phyloP scores from a whole-genome alignment of 92 coral and sea anemone genomes.

The Metridium senile region DNA sequence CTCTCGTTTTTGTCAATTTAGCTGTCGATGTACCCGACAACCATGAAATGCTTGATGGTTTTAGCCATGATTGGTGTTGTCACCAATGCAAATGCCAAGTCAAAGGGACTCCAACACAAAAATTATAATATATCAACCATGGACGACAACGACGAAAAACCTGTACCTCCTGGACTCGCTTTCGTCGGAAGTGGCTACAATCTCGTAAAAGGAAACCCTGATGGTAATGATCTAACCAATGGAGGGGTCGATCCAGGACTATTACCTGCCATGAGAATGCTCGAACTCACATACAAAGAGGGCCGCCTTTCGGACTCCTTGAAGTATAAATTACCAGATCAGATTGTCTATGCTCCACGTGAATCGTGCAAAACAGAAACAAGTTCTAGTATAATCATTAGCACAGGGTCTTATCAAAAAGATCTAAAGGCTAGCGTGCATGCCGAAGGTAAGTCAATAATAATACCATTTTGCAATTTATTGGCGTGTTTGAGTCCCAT shows the following conservation, averaged over 20 bases:
- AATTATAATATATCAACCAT: no score
- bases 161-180: constrained; percentile 51
- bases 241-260: constrained; percentile 69
- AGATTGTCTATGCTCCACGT: neutral
- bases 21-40: no score
- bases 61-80: no score
- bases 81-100: no score
- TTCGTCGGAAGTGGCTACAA: constrained; percentile 62
- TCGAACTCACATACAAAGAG: constrained; percentile 34
- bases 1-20: no score
- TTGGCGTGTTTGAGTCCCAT: no score
- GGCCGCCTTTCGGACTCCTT: neutral
- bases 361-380: neutral
- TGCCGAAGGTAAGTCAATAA: constrained; percentile 9
- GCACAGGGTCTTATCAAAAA: neutral
- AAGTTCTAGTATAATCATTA: no score
- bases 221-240: constrained; percentile 44
- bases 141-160: neutral
- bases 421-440: neutral
- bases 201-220: constrained; percentile 63
- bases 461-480: neutral
- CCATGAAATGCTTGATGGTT: no score
- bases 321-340: neutral
- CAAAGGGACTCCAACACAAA: no score
- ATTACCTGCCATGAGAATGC: constrained; percentile 38